phyloP scores from a whole-genome alignment of 2,797 vertebrate species.

The Hipposideros larvatus region DNA sequence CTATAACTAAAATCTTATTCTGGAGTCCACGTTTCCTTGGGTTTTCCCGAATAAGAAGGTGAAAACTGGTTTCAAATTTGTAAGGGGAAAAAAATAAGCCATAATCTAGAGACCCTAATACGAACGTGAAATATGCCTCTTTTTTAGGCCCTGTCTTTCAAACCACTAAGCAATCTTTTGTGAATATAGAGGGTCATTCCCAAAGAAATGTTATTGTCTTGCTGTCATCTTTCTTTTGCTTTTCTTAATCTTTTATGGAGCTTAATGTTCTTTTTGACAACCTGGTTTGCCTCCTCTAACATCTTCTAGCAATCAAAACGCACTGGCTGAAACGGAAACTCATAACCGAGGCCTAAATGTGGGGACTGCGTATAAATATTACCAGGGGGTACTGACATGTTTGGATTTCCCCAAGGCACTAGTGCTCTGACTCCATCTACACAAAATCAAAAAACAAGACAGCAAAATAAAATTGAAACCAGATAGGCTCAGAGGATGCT shows the following conservation, averaged over 20 bases:
- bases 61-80: slow-evolving; percentile 17
- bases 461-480: background rate
- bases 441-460: background rate
- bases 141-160: background rate
- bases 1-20: background rate
- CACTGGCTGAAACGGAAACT: slow-evolving; percentile 2
- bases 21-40: background rate
- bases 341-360: background rate
- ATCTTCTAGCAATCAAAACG: slow-evolving; percentile 23
- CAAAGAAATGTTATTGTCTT: slow-evolving; percentile 19
- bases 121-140: background rate
- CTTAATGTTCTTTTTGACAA: background rate
- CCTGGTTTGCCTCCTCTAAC: background rate
- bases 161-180: background rate
- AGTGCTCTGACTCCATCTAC: background rate
- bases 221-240: background rate
- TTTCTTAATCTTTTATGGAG: background rate
- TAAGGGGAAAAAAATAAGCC: background rate
- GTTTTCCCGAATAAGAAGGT: background rate
- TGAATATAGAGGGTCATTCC: background rate
- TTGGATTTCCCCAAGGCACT: background rate
- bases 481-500: background rate
- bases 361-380: background rate
- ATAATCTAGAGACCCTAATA: background rate
- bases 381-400: background rate